Conservation (phyloP, 1,140 invertebrate species). For the Caenorhabditis remanei region DNA sequence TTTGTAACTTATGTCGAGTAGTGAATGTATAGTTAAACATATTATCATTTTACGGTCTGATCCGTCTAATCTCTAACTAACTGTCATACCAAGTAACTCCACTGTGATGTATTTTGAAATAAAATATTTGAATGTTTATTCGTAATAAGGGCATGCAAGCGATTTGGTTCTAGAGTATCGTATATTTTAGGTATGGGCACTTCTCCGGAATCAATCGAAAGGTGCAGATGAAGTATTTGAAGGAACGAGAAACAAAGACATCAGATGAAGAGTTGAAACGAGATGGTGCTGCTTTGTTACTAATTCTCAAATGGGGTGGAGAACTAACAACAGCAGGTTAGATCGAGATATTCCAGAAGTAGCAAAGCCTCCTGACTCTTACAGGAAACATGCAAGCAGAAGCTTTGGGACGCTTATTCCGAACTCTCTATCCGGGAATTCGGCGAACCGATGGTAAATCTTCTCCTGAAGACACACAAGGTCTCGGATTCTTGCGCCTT, state of each 20-base stretch:
- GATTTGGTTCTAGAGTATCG: not conserved
- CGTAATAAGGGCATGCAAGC: not conserved
- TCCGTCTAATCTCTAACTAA: not conserved
- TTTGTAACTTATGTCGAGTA: not conserved
- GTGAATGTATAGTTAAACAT: slow-evolving; percentile 9
- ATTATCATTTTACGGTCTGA: not conserved
- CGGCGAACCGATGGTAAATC: slow-evolving; percentile 82
- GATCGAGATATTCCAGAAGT: not conserved
- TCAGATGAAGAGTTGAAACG: slow-evolving; percentile 36
- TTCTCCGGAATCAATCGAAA: slow-evolving; percentile 99
- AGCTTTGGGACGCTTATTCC: slow-evolving; percentile 95
- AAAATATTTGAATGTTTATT: not conserved
- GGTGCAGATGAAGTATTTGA: slow-evolving; percentile 99
- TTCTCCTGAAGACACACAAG: slow-evolving; percentile 83
- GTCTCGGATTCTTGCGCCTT: slow-evolving; percentile 89
- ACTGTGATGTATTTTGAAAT: slow-evolving; percentile 7
- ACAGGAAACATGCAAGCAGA: slow-evolving; percentile 89
- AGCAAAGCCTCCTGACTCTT: not conserved
- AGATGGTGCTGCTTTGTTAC: slow-evolving; percentile 87
- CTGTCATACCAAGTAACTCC: slow-evolving; percentile 7
- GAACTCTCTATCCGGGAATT: slow-evolving; percentile 94
- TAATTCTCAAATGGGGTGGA: slow-evolving; percentile 99
- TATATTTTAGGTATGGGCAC: slow-evolving; percentile 89
- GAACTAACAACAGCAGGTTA: slow-evolving; percentile 95
- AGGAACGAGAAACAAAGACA: slow-evolving; percentile 84